Conservation (phyloP, 2,113 vertebrate species). For the Cochlearius cochlearius region DNA sequence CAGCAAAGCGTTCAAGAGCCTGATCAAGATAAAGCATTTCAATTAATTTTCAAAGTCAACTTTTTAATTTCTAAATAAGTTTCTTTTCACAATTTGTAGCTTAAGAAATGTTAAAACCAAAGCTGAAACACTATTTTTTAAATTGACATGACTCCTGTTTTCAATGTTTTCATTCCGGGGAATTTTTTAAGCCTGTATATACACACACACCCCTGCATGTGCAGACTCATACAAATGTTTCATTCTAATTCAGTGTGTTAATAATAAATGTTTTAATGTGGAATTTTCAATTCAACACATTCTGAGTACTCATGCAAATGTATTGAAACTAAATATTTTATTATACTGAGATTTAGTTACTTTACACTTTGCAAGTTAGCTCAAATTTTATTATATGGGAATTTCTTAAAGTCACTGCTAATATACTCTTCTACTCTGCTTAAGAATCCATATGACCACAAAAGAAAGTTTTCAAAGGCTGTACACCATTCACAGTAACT, state of each 20-base stretch:
- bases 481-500: neutral
- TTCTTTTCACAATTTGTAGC: neutral
- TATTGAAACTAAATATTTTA: neutral
- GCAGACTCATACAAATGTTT: neutral
- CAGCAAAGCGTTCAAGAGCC: neutral
- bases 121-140: neutral
- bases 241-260: neutral
- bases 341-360: neutral
- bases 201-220: fast-evolving
- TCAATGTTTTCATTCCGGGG: neutral
- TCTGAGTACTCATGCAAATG: neutral
- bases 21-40: neutral
- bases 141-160: neutral
- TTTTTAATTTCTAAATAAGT: neutral
- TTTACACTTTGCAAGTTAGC: neutral
- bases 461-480: neutral
- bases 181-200: neutral
- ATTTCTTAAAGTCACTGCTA: neutral
- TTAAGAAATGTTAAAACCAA: neutral
- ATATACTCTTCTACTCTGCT: neutral
- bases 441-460: neutral
- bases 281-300: neutral
- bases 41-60: neutral
- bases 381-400: neutral
- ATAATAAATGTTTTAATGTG: neutral